Conservation (phyloP, 2,113 vertebrate genomes). For the Percopsis transmontana region DNA sequence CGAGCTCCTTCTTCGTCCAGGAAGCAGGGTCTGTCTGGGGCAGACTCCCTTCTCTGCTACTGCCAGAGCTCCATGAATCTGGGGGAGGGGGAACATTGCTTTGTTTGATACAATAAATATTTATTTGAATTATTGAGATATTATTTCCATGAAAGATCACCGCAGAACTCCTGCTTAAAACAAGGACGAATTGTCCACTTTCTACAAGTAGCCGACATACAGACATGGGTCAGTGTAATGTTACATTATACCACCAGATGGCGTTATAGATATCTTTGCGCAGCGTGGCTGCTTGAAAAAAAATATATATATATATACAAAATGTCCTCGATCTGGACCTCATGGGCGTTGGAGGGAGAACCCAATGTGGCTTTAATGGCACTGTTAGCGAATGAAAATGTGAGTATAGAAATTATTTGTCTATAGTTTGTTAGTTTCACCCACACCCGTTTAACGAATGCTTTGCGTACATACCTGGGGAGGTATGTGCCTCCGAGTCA, state of each 20-base stretch:
- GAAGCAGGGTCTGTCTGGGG: conserved; percentile 35
- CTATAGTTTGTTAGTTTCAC: too few species aligned
- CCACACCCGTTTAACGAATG: too few species aligned
- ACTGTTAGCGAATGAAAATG: not conserved
- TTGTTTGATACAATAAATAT: not conserved
- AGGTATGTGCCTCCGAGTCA: conserved; percentile 66
- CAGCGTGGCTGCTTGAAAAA: conserved; percentile 2
- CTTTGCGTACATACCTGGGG: conserved; percentile 57
- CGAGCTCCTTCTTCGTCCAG: conserved; percentile 42
- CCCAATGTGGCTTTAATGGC: accelerated
- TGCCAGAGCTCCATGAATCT: conserved; percentile 75
- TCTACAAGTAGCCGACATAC: too few species aligned
- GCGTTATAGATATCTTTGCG: too few species aligned
- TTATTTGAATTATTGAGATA: not conserved
- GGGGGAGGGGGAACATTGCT: not conserved
- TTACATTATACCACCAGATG: too few species aligned
- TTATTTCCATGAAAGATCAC: too few species aligned
- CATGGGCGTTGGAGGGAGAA: not conserved
- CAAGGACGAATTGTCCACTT: too few species aligned
- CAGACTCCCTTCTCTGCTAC: conserved; percentile 49
- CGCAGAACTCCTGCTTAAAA: too few species aligned
- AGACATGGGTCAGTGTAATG: too few species aligned
- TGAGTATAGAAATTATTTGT: not conserved
- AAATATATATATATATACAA: not conserved
- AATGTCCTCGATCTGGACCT: not conserved